These are phyloP conservation scores for Drosophila buzzatii DNA, from an alignment of 2,888 invertebrate genomes.

Conservation along the genomic window DNA sequence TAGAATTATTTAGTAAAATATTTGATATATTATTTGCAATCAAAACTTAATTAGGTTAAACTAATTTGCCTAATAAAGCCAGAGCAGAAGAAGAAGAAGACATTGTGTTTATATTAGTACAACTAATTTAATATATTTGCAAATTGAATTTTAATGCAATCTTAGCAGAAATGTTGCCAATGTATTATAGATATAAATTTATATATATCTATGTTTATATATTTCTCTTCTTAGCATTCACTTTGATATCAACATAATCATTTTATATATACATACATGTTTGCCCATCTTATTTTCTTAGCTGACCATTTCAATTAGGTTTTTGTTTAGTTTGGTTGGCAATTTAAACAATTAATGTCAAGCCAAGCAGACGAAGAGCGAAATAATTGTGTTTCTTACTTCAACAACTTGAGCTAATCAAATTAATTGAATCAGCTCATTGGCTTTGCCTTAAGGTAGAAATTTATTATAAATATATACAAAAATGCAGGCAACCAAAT, in stretches of 20 bases:
- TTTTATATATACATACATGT: not conserved
- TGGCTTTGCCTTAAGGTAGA: not conserved
- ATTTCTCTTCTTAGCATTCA: not conserved
- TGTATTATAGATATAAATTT: not conserved
- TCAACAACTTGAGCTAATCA: slow-evolving; percentile 42
- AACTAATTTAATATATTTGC: not conserved
- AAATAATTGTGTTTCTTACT: slow-evolving; percentile 54
- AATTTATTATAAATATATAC: slow-evolving; percentile 18
- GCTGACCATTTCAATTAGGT: slow-evolving; percentile 12
- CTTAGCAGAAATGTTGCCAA: not conserved
- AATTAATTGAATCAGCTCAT: slow-evolving; percentile 43
- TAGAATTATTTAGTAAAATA: not conserved
- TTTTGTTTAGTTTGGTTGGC: slow-evolving; percentile 49
- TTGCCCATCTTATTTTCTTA: not conserved
- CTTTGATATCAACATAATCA: not conserved
- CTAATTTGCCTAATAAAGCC: not conserved
- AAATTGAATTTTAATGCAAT: slow-evolving; percentile 2
- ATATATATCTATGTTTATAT: not conserved
- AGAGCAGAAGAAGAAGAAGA: not conserved
- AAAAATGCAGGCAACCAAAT: slow-evolving; percentile 9
- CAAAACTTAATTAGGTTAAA: not conserved
- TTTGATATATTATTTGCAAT: not conserved
- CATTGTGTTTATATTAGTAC: not conserved
- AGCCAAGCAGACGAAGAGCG: slow-evolving; percentile 30
- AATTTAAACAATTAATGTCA: slow-evolving; percentile 76